Conservation (phyloP, 2,113 vertebrate genomes). For the Ciconia stormi region DNA sequence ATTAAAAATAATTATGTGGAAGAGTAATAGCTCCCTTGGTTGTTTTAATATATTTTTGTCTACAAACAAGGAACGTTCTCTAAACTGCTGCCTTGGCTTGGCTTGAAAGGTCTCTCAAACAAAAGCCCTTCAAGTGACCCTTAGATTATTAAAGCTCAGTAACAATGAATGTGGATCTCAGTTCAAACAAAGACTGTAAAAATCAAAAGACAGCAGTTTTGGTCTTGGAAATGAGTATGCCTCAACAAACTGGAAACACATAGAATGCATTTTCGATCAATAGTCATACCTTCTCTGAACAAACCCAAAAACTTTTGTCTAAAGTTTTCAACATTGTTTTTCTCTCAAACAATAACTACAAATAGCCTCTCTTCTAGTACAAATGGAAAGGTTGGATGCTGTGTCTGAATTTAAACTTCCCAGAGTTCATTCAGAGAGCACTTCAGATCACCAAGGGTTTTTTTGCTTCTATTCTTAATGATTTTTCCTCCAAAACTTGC, state of each 20-base stretch:
- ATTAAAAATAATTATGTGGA: constrained; percentile 83
- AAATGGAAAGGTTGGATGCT: not conserved
- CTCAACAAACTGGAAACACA: constrained; percentile 3
- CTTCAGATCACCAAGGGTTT: not conserved
- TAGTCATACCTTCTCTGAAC: not conserved
- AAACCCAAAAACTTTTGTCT: not conserved
- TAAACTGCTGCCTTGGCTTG: constrained; percentile 81
- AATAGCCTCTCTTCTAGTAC: not conserved
- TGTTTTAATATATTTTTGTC: constrained; percentile 85
- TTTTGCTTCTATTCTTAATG: not conserved
- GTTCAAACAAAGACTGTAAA: constrained; percentile 52
- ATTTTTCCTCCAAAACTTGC: not conserved
- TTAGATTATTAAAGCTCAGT: constrained; percentile 76
- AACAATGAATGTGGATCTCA: constrained; percentile 68
- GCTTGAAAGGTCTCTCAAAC: constrained; percentile 82
- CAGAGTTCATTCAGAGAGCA: not conserved
- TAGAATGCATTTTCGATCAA: not conserved
- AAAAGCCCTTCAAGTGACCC: constrained; percentile 78
- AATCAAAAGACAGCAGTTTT: constrained; percentile 60
- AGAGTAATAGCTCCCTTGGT: constrained; percentile 84
- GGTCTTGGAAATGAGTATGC: not conserved
- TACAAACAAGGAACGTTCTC: constrained; percentile 84
- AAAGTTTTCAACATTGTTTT: not conserved
- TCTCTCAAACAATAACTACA: not conserved
- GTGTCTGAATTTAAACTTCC: not conserved